Conservation (phyloP, 2,113 vertebrate species). For the Syngnathoides biaculeatus region DNA sequence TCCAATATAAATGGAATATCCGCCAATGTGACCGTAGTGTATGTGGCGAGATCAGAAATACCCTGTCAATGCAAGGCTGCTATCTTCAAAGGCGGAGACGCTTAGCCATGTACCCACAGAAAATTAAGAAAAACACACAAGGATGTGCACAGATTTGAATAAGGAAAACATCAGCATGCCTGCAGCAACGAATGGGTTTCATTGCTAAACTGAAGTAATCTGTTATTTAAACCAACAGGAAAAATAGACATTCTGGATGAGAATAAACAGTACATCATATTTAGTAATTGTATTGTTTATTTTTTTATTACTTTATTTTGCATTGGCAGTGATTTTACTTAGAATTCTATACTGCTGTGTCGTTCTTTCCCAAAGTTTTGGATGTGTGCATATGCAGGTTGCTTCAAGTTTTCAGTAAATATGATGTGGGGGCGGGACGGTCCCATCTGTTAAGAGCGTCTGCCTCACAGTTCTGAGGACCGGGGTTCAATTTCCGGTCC, state of each 20-base stretch:
- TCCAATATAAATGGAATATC: not conserved
- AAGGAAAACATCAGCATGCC: slow-evolving; percentile 2
- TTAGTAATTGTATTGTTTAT: not conserved
- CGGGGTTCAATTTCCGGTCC: too few relatives aligned
- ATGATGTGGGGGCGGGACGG: too few relatives aligned
- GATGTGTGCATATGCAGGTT: not conserved
- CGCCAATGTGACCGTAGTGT: not conserved
- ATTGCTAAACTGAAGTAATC: not conserved
- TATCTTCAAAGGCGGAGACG: not conserved
- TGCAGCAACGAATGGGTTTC: not conserved
- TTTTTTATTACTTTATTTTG: not conserved
- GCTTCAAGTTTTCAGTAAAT: not conserved
- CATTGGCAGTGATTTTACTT: not conserved
- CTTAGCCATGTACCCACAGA: not conserved
- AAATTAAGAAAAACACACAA: slow-evolving; percentile 2
- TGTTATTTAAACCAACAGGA: not conserved
- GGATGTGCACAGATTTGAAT: not conserved
- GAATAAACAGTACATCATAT: not conserved
- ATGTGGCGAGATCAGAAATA: not conserved
- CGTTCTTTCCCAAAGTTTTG: not conserved
- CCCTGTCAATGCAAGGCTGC: not conserved
- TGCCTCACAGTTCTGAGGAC: too few relatives aligned
- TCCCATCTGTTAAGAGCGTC: too few relatives aligned
- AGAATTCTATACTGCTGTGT: not conserved
- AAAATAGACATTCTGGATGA: not conserved